Evolutionary conservation across 1,140 invertebrate species (phyloP), one percentile per base, ranked within the genome.

Genomic region (Bathynomus jamesi): DNA sequence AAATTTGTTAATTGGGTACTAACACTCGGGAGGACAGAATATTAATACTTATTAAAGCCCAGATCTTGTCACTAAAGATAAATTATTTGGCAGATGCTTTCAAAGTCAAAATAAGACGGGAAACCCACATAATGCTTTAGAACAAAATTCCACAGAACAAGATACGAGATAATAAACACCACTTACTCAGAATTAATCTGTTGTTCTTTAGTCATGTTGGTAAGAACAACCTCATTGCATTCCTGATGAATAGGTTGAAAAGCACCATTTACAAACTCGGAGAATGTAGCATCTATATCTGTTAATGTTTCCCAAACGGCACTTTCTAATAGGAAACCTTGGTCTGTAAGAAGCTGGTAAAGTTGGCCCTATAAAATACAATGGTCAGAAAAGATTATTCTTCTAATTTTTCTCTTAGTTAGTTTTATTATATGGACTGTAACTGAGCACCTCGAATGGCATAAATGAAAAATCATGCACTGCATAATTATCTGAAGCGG

Each of bases 301-400:
- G 81, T 82, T 28, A 88, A 78, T 13, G 86, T 86, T 80, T 88
- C 86, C 87, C 87, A 88, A 10, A 88, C 86, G 71, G 82, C 82
- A 28, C 78, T 79, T 74, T 87, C 86, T 64, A 81, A 83, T 7
- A 88, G 80, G 80, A 86, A 87, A 8, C 87, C 87, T 78, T 87
- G 86, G 79, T 88, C 87, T 25, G 86, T 87, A 4, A 87, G 86
- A 25, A 88, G 79, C 76, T 85, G 81, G 75, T 84, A 87, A n/a
- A 88, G 75, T 72, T 87, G 82, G 79, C 83, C 81, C 85, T 87
- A 80, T 25, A 81, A 80, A 67, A 28, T 70, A 28, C 0, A 63
- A 5, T 68, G 31, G 67, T 21, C 46, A 61, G 27, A 70, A 68
- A 61, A 65, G 61, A 73, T 11, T 40, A 30, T 25, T n/a, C n/a